A percentile compares a stretch with the other conserved stretches of the same genome.
phyloP scores from a whole-genome alignment of 2,888 invertebrate species.

The Troides oblongomaculatus region DNA sequence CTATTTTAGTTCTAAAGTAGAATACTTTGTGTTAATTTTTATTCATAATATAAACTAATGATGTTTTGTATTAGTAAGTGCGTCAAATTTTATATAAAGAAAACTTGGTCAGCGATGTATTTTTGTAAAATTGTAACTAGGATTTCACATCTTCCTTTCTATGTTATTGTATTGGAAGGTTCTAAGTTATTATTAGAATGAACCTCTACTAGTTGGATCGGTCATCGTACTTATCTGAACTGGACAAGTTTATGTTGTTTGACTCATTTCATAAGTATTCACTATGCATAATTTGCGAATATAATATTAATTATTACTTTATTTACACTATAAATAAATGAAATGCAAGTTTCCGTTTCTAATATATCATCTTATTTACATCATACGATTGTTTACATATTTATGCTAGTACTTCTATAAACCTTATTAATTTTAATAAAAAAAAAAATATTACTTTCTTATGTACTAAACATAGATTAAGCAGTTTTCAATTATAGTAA shows the following conservation, averaged over 20 bases:
- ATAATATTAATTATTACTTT: neutral
- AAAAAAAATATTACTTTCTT: no score
- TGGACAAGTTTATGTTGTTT: slow-evolving; percentile 27
- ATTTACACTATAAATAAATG: neutral
- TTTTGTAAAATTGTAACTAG: neutral
- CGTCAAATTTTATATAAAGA: neutral
- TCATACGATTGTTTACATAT: no score
- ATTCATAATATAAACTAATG: neutral
- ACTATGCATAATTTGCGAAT: neutral
- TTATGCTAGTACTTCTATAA: no score
- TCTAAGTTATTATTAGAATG: slow-evolving; percentile 60
- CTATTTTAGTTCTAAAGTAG: no score
- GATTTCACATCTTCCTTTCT: neutral
- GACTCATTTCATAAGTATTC: neutral
- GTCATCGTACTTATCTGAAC: slow-evolving; percentile 54
- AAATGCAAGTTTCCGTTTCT: neutral
- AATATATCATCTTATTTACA: neutral
- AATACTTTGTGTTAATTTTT: no score
- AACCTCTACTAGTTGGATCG: slow-evolving; percentile 48
- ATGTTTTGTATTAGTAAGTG: neutral
- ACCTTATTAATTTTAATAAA: no score
- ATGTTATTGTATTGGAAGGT: slow-evolving; percentile 34
- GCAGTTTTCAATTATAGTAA: slow-evolving; percentile 12
- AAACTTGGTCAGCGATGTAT: neutral
- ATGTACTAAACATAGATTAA: neutral